A percentile compares a stretch with the other conserved stretches of the same genome.
These are phyloP conservation scores for Xyrauchen texanus DNA, from an alignment of 2,113 vertebrate genomes.

Conservation along the genomic window DNA sequence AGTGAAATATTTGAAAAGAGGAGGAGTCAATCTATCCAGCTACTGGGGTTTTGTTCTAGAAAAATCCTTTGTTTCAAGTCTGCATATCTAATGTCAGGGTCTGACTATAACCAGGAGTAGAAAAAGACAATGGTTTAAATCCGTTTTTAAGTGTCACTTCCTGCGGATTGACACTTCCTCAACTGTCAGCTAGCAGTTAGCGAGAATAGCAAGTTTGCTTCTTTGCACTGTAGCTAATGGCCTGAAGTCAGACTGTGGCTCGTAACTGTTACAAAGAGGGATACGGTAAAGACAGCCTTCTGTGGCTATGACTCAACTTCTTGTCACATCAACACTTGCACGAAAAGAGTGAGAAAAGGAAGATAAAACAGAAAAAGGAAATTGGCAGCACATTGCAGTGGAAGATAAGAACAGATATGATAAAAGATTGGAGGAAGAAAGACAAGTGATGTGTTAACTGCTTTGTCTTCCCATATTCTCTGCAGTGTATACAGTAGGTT, in stretches of 20 bases:
- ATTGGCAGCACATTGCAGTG: not conserved
- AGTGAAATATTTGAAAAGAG: slow-evolving; percentile 23
- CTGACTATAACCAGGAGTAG: not conserved
- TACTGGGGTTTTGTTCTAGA: not conserved
- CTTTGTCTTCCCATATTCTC: not conserved
- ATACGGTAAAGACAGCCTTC: slow-evolving; percentile 64
- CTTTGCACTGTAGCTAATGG: slow-evolving; percentile 29
- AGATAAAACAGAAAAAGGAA: slow-evolving; percentile 8
- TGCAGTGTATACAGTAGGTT: not conserved
- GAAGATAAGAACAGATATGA: slow-evolving; percentile 16
- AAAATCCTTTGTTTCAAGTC: not conserved
- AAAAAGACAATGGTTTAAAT: slow-evolving; percentile 20
- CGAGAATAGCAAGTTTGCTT: slow-evolving; percentile 48
- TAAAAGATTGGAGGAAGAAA: slow-evolving; percentile 9
- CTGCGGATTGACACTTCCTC: slow-evolving; percentile 53
- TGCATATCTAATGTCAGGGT: not conserved
- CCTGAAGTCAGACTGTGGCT: slow-evolving; percentile 23
- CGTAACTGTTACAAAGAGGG: slow-evolving; percentile 57
- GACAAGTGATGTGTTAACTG: not conserved
- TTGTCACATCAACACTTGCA: slow-evolving; percentile 63
- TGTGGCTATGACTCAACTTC: slow-evolving; percentile 58
- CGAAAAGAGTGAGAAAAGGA: slow-evolving; percentile 35
- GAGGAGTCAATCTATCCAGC: not conserved
- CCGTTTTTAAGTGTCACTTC: slow-evolving; percentile 33
- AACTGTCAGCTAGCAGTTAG: slow-evolving; percentile 42